Evolutionary conservation across 2,888 invertebrate species (phyloP).

Genomic region (Eristalis tenax): DNA sequence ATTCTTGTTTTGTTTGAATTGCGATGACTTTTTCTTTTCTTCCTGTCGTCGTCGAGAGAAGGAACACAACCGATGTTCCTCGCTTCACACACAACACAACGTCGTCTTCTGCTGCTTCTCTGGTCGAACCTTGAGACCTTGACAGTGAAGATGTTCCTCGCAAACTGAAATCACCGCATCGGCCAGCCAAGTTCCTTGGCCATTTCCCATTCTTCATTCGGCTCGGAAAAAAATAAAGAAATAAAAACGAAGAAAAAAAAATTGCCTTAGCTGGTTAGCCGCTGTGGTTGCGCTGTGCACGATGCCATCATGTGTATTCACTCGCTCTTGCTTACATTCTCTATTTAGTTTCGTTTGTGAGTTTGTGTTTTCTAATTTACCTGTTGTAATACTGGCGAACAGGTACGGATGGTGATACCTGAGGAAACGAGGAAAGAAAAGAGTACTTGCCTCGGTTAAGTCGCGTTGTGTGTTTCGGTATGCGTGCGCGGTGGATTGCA

Average conservation of each 20-base stretch:
- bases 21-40: background rate
- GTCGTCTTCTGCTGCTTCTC: constrained; percentile 41
- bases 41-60: background rate
- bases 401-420: constrained; percentile 42
- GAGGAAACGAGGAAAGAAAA: constrained; percentile 61
- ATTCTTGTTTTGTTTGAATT: background rate
- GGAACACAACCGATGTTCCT: constrained; percentile 44
- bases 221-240: background rate
- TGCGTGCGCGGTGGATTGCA: constrained; percentile 33
- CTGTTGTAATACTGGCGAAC: constrained; percentile 69
- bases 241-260: constrained; percentile 33
- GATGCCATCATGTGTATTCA: constrained; percentile 28
- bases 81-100: background rate
- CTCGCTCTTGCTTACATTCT: constrained; percentile 33
- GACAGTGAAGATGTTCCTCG: constrained; percentile 82
- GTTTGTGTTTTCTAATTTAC: constrained; percentile 67
- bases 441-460: constrained; percentile 26
- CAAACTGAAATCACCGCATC: constrained; percentile 77
- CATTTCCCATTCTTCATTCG: constrained; percentile 74
- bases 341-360: constrained; percentile 18
- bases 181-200: constrained; percentile 77
- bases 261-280: constrained; percentile 33
- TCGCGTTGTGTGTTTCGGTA: background rate
- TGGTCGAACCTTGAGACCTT: constrained; percentile 80
- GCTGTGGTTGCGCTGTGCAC: constrained; percentile 2